These are phyloP conservation scores for Mesoclemmys tuberculata DNA, from an alignment of 2,113 vertebrate species.

Conservation along the genomic window DNA sequence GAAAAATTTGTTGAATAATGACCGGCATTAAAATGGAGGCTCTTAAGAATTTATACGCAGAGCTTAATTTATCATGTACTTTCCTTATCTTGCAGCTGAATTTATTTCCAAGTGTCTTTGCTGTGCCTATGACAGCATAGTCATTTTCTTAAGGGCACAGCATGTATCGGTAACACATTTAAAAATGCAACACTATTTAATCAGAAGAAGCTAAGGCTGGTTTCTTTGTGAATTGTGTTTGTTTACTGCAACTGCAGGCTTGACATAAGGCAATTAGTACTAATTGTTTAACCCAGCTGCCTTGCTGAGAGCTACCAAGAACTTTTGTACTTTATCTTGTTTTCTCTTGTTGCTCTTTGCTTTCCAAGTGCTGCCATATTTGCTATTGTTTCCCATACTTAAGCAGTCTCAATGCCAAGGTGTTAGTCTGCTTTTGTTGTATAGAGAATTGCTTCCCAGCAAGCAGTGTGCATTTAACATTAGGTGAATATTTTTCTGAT, in stretches of 20 bases:
- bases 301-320: constrained; percentile 87
- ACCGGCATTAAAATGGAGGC: constrained; percentile 99
- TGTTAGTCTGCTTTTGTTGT: constrained; percentile 54
- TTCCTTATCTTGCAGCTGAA: constrained; percentile 98
- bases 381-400: constrained; percentile 68
- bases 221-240: constrained; percentile 89
- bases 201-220: constrained; percentile 85
- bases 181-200: constrained; percentile 87
- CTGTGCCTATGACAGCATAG: constrained; percentile 91
- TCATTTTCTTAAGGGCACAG: constrained; percentile 99
- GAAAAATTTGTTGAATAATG: constrained; percentile 99
- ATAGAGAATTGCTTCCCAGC: constrained; percentile 26
- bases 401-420: constrained; percentile 57
- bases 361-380: constrained; percentile 78
- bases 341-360: constrained; percentile 79
- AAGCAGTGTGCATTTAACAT: neutral
- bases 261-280: constrained; percentile 90
- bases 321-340: constrained; percentile 86
- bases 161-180: constrained; percentile 92
- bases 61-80: constrained; percentile 99
- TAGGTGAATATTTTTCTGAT: constrained; percentile 37
- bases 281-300: constrained; percentile 91
- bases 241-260: constrained; percentile 87
- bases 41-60: constrained; percentile 99
- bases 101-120: constrained; percentile 98